Percentiles rank a stretch among this genome's conserved stretches.
Evolutionary conservation across 2,888 invertebrate species (phyloP).

Genomic region (Hirtodrosophila cameraria): DNA sequence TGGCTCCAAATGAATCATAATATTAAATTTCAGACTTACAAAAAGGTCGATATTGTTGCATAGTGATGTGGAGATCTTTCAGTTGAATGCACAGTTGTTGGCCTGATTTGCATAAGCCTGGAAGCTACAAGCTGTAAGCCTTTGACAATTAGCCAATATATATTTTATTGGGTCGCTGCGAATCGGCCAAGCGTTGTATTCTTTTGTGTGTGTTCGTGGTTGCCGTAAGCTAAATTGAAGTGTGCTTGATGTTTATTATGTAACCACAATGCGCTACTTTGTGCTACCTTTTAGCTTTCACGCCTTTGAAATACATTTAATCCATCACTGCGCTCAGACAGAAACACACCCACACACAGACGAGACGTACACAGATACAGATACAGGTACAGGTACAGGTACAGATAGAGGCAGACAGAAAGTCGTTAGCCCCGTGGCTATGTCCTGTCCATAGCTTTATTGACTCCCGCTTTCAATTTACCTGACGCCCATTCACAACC

Average conservation of each 20-base stretch:
- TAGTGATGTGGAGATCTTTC: conserved; percentile 70
- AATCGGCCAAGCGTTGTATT: conserved; percentile 25
- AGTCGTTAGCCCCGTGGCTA: conserved; percentile 30
- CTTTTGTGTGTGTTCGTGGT: conserved; percentile 19
- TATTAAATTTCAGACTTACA: no score
- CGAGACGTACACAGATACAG: conserved; percentile 15
- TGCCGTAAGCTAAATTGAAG: conserved; percentile 69
- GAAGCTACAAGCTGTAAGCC: conserved; percentile 36
- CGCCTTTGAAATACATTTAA: conserved; percentile 80
- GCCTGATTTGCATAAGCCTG: conserved; percentile 68
- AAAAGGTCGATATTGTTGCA: no score
- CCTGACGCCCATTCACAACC: conserved; percentile 56
- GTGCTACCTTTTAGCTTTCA: conserved; percentile 76
- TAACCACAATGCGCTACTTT: conserved; percentile 74
- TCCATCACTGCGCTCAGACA: conserved; percentile 67
- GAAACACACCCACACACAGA: conserved; percentile 21
- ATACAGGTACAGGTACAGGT: conserved; percentile 3
- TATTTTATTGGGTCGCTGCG: conserved; percentile 40
- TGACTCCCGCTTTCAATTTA: conserved; percentile 76
- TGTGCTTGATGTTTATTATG: conserved; percentile 70
- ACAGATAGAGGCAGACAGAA: conserved; percentile 20
- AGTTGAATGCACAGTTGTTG: conserved; percentile 59
- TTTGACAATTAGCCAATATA: conserved; percentile 69
- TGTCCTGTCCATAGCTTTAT: conserved; percentile 65
- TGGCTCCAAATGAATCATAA: no score